These are phyloP conservation scores for Drosophila borborema DNA, from an alignment of 2,888 invertebrate species.

Conservation along the genomic window DNA sequence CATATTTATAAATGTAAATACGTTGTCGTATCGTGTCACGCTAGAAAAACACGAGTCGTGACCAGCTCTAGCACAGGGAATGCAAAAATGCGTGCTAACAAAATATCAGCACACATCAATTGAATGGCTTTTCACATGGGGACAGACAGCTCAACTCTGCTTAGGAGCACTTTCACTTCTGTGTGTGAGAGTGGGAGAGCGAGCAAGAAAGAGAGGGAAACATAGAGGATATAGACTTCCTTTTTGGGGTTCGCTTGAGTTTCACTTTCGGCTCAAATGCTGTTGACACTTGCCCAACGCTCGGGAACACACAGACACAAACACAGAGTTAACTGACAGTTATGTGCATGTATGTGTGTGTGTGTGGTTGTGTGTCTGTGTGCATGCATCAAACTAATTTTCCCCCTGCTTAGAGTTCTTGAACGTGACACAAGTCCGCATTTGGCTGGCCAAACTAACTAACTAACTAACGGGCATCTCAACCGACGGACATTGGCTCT, in stretches of 20 bases:
- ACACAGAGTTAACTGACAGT: conserved; percentile 18
- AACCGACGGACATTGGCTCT: not conserved
- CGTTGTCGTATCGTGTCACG: not conserved
- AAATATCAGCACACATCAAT: conserved; percentile 71
- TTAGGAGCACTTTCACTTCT: conserved; percentile 69
- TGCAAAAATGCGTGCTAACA: conserved; percentile 43
- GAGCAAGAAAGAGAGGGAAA: not conserved
- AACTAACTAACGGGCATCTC: conserved; percentile 19
- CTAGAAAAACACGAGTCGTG: not conserved
- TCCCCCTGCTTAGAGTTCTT: conserved; percentile 76
- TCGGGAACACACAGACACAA: conserved; percentile 10
- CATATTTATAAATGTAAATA: not conserved
- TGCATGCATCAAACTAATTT: conserved; percentile 75
- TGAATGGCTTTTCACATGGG: conserved; percentile 72
- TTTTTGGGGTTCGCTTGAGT: conserved; percentile 54
- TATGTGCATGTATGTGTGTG: conserved; percentile 14
- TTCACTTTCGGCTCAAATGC: conserved; percentile 75
- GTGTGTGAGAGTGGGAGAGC: not conserved
- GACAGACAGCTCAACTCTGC: conserved; percentile 71
- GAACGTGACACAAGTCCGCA: conserved; percentile 79
- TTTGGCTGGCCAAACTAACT: conserved; percentile 56
- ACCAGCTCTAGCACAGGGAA: not conserved
- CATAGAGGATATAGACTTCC: not conserved
- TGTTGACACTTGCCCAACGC: conserved; percentile 67
- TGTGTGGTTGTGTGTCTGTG: conserved; percentile 19